Evolutionary conservation across 53 echinoderm and acorn worm species (phyloP), one percentile per base, ranked within the genome.

Genomic region (Henricia sp.): DNA sequence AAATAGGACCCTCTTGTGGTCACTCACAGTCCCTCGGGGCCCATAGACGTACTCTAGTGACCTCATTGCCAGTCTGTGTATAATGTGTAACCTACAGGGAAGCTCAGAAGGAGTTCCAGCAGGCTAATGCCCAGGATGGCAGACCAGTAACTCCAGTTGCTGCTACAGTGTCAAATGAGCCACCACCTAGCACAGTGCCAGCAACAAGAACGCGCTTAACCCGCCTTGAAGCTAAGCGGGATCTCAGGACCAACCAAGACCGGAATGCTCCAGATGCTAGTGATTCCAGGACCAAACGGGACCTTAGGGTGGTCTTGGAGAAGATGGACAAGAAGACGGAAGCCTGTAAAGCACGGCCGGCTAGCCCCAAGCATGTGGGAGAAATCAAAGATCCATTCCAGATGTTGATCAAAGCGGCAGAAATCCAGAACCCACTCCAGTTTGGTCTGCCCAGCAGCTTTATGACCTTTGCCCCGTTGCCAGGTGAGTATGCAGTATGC

Each of bases 391-490:
- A 94, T 55, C 99, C 99, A 29, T 91, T 97, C 54, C 71, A 89
- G 60, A 92, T 92, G 87, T 71, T 97, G 40, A 84, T 97, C 64
- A 94, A 94, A 50, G 99, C 99, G 12, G 99, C 94, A 19, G 88
- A 92, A 44, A 84, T 97, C 27, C 90, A 94, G 87, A 96, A 96
- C 50, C 96, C 96, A 1, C 88, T 92, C 6, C 94, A 96, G 86
- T 96, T 96, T 85, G 85, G 90, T 39, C 82, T 96, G 53, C 96
- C 96, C 11, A 62, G 89, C 8, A 92, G 90, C 67, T 74, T 84
- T 38, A 94, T 96, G 94, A 44, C 83, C 32, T 88, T 85, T 92
- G 93, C 91, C 30, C 96, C 96, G 37, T 83, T 96, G 44, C 94
- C 96, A 92, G 96, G 96, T 96, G 74, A 55, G 84, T 77, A 14